Evolutionary conservation across 2,797 vertebrate species (phyloP).

Genomic region (Zenarchopterus dispar): DNA sequence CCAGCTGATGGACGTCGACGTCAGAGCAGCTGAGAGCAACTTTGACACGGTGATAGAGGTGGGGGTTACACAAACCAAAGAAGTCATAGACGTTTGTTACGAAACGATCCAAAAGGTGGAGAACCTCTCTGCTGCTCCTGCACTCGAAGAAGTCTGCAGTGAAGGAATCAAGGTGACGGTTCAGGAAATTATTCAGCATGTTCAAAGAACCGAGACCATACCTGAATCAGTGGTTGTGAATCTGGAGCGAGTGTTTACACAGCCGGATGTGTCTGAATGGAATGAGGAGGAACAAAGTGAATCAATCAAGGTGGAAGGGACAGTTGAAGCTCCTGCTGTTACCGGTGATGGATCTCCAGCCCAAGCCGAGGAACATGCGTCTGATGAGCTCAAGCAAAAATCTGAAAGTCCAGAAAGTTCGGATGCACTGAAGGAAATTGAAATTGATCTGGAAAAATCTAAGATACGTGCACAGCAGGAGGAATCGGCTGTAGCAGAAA

Average conservation of each 20-base stretch:
- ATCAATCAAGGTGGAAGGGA: slow-evolving; percentile 28
- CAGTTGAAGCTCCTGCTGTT: slow-evolving; percentile 1
- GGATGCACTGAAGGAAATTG: slow-evolving; percentile 24
- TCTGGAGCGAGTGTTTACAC: slow-evolving; percentile 15
- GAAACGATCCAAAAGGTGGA: slow-evolving; percentile 30
- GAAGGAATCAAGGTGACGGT: slow-evolving; percentile 11
- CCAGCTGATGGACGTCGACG: slow-evolving; percentile 36
- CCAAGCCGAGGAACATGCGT: slow-evolving; percentile 18
- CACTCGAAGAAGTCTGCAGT: slow-evolving; percentile 26
- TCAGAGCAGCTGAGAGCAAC: slow-evolving; percentile 36
- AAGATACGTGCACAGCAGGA: slow-evolving; percentile 16
- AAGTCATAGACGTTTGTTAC: slow-evolving; percentile 45
- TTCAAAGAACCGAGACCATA: slow-evolving; percentile 36
- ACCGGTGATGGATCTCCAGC: slow-evolving; percentile 12
- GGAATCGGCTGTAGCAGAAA: slow-evolving; percentile 16
- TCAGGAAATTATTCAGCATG: slow-evolving; percentile 77
- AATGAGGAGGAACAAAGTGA: slow-evolving; percentile 19
- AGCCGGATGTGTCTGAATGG: slow-evolving; percentile 6
- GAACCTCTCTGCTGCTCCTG: slow-evolving; percentile 17
- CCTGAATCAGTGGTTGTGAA: slow-evolving; percentile 16
- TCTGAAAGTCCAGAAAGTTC: slow-evolving; percentile 11
- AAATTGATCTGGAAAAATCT: slow-evolving; percentile 28
- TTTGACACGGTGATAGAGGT: slow-evolving; percentile 41
- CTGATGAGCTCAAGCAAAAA: slow-evolving; percentile 3
- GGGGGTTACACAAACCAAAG: slow-evolving; percentile 37